Conservation (phyloP, 2,113 vertebrate species). For the Epinephelus cyanopodus region DNA sequence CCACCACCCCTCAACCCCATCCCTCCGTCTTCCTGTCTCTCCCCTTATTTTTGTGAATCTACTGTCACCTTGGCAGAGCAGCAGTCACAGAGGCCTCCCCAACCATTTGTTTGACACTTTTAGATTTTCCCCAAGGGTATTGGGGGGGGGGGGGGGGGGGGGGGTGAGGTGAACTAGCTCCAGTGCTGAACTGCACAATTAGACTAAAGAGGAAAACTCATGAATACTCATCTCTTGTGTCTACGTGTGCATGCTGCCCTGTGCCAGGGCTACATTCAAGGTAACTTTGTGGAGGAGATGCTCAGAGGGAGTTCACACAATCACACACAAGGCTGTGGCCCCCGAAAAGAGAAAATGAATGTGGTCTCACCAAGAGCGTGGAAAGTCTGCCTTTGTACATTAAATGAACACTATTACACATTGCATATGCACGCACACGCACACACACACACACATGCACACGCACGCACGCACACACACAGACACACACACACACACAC, state of each 20-base stretch:
- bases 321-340: conserved; percentile 14
- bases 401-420: conserved; percentile 33
- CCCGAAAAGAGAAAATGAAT: conserved; percentile 17
- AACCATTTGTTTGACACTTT: conserved; percentile 64
- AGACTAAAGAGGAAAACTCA: conserved; percentile 22
- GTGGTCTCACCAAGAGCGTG: conserved; percentile 12
- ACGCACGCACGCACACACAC: conserved; percentile 7
- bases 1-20: background rate
- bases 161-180: conserved; percentile 21
- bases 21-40: background rate
- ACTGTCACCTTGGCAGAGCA: conserved; percentile 54
- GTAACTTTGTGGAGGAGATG: conserved; percentile 35
- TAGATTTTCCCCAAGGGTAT: conserved; percentile 34
- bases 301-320: conserved; percentile 33
- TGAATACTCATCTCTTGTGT: conserved; percentile 26
- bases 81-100: conserved; percentile 43
- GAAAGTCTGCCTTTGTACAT: background rate
- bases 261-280: conserved; percentile 4
- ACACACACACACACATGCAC: background rate
- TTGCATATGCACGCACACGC: conserved; percentile 12
- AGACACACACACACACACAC: background rate
- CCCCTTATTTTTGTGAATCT: conserved; percentile 25
- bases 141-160: background rate
- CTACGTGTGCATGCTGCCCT: no score
- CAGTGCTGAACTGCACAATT: conserved; percentile 38